Base-by-base conservation (phyloP, 1,140 invertebrate species). In the Heliothis virescens region DNA sequence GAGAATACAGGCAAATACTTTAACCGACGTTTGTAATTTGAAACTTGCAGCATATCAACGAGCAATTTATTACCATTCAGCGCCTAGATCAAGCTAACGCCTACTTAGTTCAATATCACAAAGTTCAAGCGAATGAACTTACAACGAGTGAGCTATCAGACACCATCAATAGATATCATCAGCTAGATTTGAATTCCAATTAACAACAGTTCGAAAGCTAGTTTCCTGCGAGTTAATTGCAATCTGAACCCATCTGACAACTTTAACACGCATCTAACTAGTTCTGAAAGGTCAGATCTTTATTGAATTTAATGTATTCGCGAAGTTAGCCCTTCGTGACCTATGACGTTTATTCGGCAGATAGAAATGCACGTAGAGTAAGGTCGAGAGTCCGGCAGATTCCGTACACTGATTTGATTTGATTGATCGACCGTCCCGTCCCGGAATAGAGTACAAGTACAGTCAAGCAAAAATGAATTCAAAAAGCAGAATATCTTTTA, bases 221-320 rank as follows among this genome's bases (percentile, higher is more conserved):
- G 65, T 79, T 79, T 82, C 65, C 72, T 69, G 48, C 21, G 63
- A 77, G 69, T 78, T 79, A 79, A 60, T 52, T 63, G 80, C 73
- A 78, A 81, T 81, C 73, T 34, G n/a, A 21, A 50, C 21, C 52
- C 53, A 69, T 79, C 74, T 77, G 47, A 72, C 48, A 63, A 50
- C 16, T 53, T 55, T 60, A 52, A 72, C 16, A 72, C 53, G 18
- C 53, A 71, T 53, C 67, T 72, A 78, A 78, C 26, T 81, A 16
- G 18, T 73, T 77, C 57, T 60, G 21, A 82, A 79, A 82, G 76
- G 81, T 79, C 81, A 79, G 34, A 76, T 76, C 47, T 76, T 65
- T 63, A 76, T 76, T 65, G n/a, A 53, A 53, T 76, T 74, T 16
- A 59, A 41, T 57, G 3, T 62, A 62, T 59, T 41, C 9, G 26